Conservation (phyloP, 2,888 invertebrate species). For the Polydrusus pterygomalis region DNA sequence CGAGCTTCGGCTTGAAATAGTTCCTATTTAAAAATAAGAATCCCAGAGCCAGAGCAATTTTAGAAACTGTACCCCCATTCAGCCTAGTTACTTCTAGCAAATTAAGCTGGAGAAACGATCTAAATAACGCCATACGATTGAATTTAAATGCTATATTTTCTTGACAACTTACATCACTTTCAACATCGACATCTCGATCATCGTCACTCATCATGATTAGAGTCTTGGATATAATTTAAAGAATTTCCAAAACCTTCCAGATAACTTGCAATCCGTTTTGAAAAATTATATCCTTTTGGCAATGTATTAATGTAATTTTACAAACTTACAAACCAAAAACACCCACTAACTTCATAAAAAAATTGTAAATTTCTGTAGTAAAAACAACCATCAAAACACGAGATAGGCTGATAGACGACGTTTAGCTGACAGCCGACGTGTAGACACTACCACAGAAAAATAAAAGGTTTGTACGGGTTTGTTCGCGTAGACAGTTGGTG, state of each 20-base stretch:
- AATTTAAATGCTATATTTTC: not conserved
- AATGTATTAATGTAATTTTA: not conserved
- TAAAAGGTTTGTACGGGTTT: too few relatives aligned
- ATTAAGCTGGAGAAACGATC: too few relatives aligned
- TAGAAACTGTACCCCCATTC: too few relatives aligned
- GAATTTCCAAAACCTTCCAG: conserved; percentile 1
- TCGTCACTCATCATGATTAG: conserved; percentile 88
- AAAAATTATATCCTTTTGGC: not conserved
- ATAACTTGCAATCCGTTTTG: not conserved
- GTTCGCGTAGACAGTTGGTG: too few relatives aligned
- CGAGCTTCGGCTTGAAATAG: too few relatives aligned
- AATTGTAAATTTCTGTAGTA: too few relatives aligned
- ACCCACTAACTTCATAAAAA: not conserved
- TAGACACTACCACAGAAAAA: too few relatives aligned
- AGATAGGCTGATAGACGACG: not conserved
- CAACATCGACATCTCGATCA: conserved; percentile 95
- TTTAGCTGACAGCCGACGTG: too few relatives aligned
- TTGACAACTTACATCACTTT: conserved; percentile 89
- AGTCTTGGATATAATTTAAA: conserved; percentile 8
- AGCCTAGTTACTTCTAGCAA: too few relatives aligned
- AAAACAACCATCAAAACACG: conserved; percentile 6
- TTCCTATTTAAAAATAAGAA: too few relatives aligned
- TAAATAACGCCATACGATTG: not conserved
- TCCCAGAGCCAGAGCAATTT: too few relatives aligned
- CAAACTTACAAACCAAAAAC: conserved; percentile 16